Conservation (phyloP, 2,888 invertebrate species). For the Luperina nickerlii region DNA sequence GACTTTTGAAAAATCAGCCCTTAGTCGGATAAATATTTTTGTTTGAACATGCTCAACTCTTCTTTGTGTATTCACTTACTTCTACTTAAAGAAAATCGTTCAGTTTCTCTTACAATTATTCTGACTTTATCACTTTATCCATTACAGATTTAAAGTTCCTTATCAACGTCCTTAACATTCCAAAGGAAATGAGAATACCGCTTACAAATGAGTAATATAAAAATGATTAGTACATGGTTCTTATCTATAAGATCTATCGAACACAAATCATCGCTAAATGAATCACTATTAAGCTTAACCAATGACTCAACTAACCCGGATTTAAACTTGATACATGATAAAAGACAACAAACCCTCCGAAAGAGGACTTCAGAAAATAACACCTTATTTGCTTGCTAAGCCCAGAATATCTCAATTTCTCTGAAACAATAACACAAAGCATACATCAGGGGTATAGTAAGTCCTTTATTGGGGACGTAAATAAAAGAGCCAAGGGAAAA, state of each 20-base stretch:
- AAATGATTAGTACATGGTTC: conserved; percentile 36
- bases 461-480: conserved; percentile 86
- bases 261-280: conserved; percentile 61
- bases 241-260: conserved; percentile 58
- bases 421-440: conserved; percentile 83
- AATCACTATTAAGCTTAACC: conserved; percentile 54
- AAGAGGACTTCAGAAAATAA: conserved; percentile 54
- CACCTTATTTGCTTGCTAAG: conserved; percentile 64
- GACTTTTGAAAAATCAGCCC: too few species aligned
- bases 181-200: conserved; percentile 47
- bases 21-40: not conserved
- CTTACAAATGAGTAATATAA: conserved; percentile 58
- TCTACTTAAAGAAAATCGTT: not conserved
- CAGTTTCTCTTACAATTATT: too few species aligned
- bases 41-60: not conserved
- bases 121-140: not conserved
- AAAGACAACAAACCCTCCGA: conserved; percentile 22
- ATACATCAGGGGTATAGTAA: conserved; percentile 78
- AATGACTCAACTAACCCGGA: conserved; percentile 65
- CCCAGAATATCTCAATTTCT: conserved; percentile 82
- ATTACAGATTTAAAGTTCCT: not conserved
- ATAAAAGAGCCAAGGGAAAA: conserved; percentile 75
- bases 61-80: not conserved
- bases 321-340: conserved; percentile 18
- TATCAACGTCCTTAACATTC: conserved; percentile 28